These are phyloP conservation scores for zebrafish (Danio rerio) DNA, from an alignment of 2,113 vertebrate genomes.

Conservation along the genomic window GRCz12tu NC_133187.1:23645501-23646000, in stretches of 20 bases:
- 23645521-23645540: no score
- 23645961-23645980: background rate
- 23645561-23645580: no score
- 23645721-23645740: no score
- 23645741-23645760: background rate
- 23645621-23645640: no score
- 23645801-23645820: background rate
- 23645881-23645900: background rate
- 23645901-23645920: background rate
- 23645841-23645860: conserved; percentile 3
- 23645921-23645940: background rate
- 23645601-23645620: no score
- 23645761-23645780: background rate
- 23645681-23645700: no score
- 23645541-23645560: no score
- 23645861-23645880: background rate
- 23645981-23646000: background rate
- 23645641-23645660: no score
- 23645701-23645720: no score
- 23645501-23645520: no score
- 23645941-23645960: background rate
- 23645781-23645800: background rate
- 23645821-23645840: conserved; percentile 18
- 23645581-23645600: no score
- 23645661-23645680: no score